Evolutionary conservation across 2,113 vertebrate genomes (phyloP), one percentile per base, ranked within the genome.

Genomic region (Catagonus wagneri): DNA sequence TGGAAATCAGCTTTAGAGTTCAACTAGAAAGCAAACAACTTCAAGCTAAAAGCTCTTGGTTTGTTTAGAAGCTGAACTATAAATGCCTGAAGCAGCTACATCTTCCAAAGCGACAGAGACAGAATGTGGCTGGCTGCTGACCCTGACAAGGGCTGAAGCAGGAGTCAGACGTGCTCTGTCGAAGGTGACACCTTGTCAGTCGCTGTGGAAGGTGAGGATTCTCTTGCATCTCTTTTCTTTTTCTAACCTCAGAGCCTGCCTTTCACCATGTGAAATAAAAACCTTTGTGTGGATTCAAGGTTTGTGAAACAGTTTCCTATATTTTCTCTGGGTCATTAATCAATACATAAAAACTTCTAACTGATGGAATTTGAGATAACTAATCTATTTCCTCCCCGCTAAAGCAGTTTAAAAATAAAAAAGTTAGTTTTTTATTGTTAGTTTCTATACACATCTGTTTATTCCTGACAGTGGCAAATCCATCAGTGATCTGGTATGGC

Each of bases 91-190:
- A 56, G 71, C 65, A 69, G 61, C 44, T 19, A 9, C 36, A 52
- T 34, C n/a, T 63, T 39, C 17, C 13, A 72, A 54, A 66, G 32
- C 19, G 15, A 87, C 50, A 27, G 3, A 15, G 12, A 58, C 6
- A 34, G 23, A 78, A 39, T 11, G 10, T 5, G 0, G 2, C 39
- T 9, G 39, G 50, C 75, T 74, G 94, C 25, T 4, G 25, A 6
- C 17, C 7, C 22, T 7, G 83, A 50, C 80, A 15, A 58, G 65
- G 27, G 22, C 44, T 44, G 9, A 7, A 12, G 36, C 32, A 25
- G n/a, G 17, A 32, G 23, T 25, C 29, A 14, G 25, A 54, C 0
- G 3, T 1, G 25, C 14, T 27, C 66, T n/a, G 4, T 9, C 0
- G 1, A 44, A 0, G 7, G 32, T 8, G 23, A 75, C 19, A 8